Base-by-base conservation (phyloP, 2,888 invertebrate genomes). In the Liodrosophila aerea region DNA sequence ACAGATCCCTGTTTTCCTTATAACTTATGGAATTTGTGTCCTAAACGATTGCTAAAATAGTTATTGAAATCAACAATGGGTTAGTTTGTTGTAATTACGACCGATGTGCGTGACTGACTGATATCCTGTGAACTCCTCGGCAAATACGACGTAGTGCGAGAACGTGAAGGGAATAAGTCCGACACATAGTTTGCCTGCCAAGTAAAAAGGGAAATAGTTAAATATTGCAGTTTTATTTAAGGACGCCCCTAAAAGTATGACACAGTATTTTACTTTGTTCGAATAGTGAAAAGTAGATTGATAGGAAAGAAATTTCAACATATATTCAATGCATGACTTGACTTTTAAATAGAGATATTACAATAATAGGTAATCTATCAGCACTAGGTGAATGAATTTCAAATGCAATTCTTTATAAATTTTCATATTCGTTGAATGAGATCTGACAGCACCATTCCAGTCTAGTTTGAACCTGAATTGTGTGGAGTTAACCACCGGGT, bases 131-230 rank as follows among this genome's bases (percentile, higher is more conserved):
- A 64, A 34, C 87, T 83, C 18, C 70, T 73, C 2, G 89, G 86
- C 61, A 89, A 53, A 54, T 87, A 88, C 0, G 76, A 44, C 54
- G 82, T 88, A n/a, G 72, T 53, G 7, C 66, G 52, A 7, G 64
- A 64, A 1, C 58, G 31, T 12, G 30, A 63, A 2, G 73, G 63
- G 50, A 89, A 90, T 54, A 89, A 65, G 68, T 90, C 89, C 2
- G 89, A 89, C n/a, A 89, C 85, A 51, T 65, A 89, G 29, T 88
- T 89, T 27, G 88, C 87, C 89, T 89, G 85, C 4, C 89, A 89
- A 13, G n/a, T 47, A 37, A 43, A 16, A 22, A 43, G 43, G 13
- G 43, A 18, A 34, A 56, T 45, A 1, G 33, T 45, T 15, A 36
- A 29, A 4, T n/a, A 15, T 2, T 7, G 8, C 18, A 34, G 13